Percentiles rank a stretch among this genome's conserved stretches.
Evolutionary conservation across 2,888 invertebrate species (phyloP).

Genomic region (Kryphioiulus occultus): DNA sequence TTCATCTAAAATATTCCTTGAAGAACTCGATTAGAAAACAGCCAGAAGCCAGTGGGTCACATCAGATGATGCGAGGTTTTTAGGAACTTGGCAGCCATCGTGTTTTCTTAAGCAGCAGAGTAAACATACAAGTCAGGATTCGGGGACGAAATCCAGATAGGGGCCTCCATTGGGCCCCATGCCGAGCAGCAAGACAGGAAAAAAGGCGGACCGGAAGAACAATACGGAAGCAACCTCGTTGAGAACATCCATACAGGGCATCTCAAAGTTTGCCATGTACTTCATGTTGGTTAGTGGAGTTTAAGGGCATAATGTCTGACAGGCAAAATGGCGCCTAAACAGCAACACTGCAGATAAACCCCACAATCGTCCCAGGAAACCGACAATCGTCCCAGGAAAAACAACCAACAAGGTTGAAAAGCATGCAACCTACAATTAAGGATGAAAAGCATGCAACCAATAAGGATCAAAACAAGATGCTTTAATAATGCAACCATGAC

Average conservation of each 20-base stretch:
- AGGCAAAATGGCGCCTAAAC: background rate
- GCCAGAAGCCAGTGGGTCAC: background rate
- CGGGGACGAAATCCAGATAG: background rate
- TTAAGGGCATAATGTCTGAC: too few species aligned
- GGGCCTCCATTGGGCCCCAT: background rate
- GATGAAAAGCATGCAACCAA: too few species aligned
- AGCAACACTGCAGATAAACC: too few species aligned
- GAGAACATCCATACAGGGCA: background rate
- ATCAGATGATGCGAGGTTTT: background rate
- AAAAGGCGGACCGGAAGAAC: background rate
- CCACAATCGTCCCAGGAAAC: too few species aligned
- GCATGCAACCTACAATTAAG: too few species aligned
- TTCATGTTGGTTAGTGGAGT: too few species aligned
- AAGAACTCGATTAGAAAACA: too few species aligned
- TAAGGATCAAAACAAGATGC: too few species aligned
- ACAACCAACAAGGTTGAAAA: too few species aligned
- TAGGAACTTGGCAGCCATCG: conserved; percentile 2
- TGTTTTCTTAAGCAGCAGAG: background rate
- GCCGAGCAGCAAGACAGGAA: background rate
- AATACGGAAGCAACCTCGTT: background rate
- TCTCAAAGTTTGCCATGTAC: background rate
- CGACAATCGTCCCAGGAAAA: too few species aligned
- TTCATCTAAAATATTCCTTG: too few species aligned
- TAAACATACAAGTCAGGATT: background rate
- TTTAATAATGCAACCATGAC: too few species aligned